These are phyloP conservation scores for Endotricha flammealis DNA, from an alignment of 2,888 invertebrate genomes.

Conservation along the genomic window DNA sequence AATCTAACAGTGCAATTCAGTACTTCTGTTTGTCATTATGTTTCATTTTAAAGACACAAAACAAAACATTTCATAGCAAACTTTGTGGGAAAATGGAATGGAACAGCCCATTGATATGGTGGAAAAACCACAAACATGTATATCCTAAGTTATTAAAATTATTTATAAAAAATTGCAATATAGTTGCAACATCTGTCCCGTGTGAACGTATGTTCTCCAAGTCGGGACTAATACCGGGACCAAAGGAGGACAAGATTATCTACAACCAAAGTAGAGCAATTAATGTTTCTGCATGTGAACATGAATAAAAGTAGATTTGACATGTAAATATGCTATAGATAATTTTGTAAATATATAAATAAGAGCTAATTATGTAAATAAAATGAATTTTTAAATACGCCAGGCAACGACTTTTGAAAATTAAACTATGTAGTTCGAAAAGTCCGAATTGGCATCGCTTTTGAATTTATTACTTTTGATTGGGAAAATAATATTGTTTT, in stretches of 20 bases:
- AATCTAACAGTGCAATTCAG: too few species aligned
- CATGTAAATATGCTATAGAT: neutral
- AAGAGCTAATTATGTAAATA: neutral
- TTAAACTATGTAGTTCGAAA: too few species aligned
- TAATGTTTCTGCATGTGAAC: constrained; percentile 16
- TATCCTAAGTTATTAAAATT: constrained; percentile 21
- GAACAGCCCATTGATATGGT: constrained; percentile 20
- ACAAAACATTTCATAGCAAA: too few species aligned
- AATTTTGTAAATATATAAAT: neutral
- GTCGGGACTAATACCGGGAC: constrained; percentile 15
- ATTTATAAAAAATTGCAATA: constrained; percentile 13
- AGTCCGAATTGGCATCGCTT: too few species aligned
- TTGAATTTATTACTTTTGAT: too few species aligned
- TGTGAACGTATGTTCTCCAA: constrained; percentile 20
- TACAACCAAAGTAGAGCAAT: constrained; percentile 16
- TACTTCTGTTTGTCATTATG: too few species aligned
- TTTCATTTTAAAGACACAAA: too few species aligned
- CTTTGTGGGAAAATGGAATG: too few species aligned
- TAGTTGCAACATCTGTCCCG: constrained; percentile 19
- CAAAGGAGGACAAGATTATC: constrained; percentile 14
- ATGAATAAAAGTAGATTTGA: constrained; percentile 1
- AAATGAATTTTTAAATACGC: constrained; percentile 1
- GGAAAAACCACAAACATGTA: constrained; percentile 17
- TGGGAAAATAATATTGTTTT: too few species aligned
- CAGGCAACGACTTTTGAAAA: neutral